These are phyloP conservation scores for Pyrocephalus nanus DNA, from an alignment of 2,797 vertebrate genomes.

Conservation along the genomic window DNA sequence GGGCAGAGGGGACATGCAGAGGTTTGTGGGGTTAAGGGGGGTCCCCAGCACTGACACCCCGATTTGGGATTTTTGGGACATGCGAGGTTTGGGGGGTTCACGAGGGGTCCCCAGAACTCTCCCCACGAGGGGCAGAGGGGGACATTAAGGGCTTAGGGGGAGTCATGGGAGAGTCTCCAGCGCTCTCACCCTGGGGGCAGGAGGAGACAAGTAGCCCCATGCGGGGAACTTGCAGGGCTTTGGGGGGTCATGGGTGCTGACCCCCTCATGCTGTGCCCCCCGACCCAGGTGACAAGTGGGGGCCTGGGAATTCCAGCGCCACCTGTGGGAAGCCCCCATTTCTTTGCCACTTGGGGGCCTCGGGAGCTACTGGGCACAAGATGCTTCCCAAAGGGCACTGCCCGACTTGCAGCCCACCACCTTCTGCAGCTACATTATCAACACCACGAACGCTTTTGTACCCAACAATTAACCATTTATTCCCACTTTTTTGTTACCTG, in stretches of 20 bases:
- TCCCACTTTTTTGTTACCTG: neutral
- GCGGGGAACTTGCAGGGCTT: accelerated
- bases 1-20: neutral
- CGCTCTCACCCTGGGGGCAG: too few relatives aligned
- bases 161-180: too few relatives aligned
- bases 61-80: neutral
- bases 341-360: too few relatives aligned
- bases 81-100: neutral
- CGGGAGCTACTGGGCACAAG: accelerated
- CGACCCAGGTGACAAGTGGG: accelerated
- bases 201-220: accelerated
- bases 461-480: neutral
- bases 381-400: accelerated
- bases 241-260: neutral
- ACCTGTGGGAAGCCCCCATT: accelerated
- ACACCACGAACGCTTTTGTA: accelerated
- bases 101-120: too few relatives aligned
- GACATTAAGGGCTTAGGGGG: neutral
- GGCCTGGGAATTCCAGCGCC: neutral
- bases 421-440: accelerated
- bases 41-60: neutral
- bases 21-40: neutral
- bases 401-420: accelerated
- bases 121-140: neutral
- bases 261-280: neutral